Evolutionary conservation across 1,140 invertebrate genomes (phyloP).

Genomic region (Halictus rubicundus): DNA sequence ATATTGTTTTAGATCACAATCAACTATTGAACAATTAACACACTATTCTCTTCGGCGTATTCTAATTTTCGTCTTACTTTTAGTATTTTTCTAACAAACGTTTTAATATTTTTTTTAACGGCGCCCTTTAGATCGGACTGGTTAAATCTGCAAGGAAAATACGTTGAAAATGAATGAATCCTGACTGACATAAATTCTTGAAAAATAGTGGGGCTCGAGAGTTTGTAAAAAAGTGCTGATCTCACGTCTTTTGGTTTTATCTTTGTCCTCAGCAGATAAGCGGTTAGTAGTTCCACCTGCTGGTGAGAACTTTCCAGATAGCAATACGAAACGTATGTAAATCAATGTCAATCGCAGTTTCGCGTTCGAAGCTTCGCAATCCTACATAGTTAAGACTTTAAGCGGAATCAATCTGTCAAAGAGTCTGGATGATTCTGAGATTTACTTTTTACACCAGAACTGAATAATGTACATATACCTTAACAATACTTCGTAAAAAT

Average conservation of each 20-base stretch:
- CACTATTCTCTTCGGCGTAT: too few species aligned
- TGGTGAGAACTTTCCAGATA: constrained; percentile 13
- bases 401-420: background rate
- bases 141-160: background rate
- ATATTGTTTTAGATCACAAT: too few species aligned
- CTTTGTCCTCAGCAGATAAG: constrained; percentile 24
- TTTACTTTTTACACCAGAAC: too few species aligned
- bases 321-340: constrained; percentile 40
- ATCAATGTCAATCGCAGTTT: constrained; percentile 37
- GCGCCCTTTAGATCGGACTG: background rate
- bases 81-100: too few species aligned
- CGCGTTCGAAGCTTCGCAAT: background rate
- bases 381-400: background rate
- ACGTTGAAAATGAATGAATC: constrained; percentile 37
- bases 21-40: too few species aligned
- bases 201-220: constrained; percentile 26
- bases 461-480: too few species aligned
- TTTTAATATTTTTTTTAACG: too few species aligned
- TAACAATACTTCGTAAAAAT: too few species aligned
- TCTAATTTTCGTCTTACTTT: too few species aligned
- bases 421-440: too few species aligned
- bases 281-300: constrained; percentile 16
- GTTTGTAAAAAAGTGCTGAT: constrained; percentile 52
- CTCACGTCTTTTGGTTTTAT: constrained; percentile 37
- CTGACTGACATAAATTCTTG: constrained; percentile 53